Percentiles rank a stretch among this genome's conserved stretches.
These are phyloP conservation scores for Drosophila parvula DNA, from an alignment of 1,140 invertebrate species.

Conservation along the genomic window DNA sequence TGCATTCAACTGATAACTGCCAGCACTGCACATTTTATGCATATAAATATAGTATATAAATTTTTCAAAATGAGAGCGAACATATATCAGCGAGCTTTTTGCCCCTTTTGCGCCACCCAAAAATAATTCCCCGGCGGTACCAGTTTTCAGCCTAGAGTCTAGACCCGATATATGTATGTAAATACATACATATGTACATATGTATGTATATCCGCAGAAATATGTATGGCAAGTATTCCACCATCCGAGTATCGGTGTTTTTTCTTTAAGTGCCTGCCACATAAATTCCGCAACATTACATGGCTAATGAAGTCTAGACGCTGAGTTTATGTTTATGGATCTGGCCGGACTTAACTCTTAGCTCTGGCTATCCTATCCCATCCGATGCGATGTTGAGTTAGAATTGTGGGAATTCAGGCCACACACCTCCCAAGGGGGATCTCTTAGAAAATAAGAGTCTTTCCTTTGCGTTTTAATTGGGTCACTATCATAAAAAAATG, in stretches of 20 bases:
- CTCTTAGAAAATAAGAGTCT: constrained; percentile 6
- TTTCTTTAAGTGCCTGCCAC: constrained; percentile 73
- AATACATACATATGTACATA: no score
- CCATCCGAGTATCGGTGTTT: constrained; percentile 30
- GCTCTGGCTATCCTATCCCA: background rate
- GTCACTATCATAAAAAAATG: constrained; percentile 12
- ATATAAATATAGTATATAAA: constrained; percentile 18
- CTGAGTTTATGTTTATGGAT: constrained; percentile 44
- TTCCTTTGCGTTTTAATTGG: background rate
- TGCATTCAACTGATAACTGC: constrained; percentile 69
- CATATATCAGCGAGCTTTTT: constrained; percentile 16
- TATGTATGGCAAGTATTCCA: constrained; percentile 2
- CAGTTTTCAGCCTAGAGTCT: constrained; percentile 31
- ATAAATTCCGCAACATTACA: constrained; percentile 79
- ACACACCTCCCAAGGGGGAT: background rate
- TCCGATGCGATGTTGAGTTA: background rate
- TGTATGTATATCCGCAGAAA: constrained; percentile 7
- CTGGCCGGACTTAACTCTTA: constrained; percentile 25
- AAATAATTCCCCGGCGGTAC: constrained; percentile 17
- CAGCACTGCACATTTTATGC: constrained; percentile 50
- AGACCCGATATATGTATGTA: constrained; percentile 31
- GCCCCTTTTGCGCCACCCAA: background rate
- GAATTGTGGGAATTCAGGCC: background rate
- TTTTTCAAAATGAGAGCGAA: constrained; percentile 14
- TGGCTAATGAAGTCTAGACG: constrained; percentile 79